A percentile compares a stretch with the other conserved stretches of the same genome.
These are phyloP conservation scores for Macquaria ambigua DNA, from an alignment of 2,113 vertebrate species.

Conservation along the genomic window DNA sequence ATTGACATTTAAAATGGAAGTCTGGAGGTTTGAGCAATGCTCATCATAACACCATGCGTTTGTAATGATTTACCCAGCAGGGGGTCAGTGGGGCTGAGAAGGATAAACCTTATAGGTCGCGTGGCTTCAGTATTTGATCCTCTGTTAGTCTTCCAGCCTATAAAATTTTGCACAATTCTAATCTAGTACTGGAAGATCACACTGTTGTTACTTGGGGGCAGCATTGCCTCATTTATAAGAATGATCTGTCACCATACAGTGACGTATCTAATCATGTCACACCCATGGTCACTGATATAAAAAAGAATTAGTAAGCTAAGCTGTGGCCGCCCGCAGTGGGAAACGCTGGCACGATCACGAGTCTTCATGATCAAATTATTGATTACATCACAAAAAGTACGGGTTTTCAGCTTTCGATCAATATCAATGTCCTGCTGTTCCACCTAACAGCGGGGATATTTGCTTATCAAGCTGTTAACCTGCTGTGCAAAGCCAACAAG, in stretches of 20 bases:
- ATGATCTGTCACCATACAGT: neutral
- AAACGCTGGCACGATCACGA: neutral
- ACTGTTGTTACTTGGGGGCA: neutral
- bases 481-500: constrained; percentile 24
- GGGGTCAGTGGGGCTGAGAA: neutral
- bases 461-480: constrained; percentile 26
- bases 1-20: no score
- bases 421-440: neutral
- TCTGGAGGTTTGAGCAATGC: neutral
- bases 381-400: neutral
- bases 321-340: neutral
- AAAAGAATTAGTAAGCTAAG: neutral
- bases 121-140: constrained; percentile 12
- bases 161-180: neutral
- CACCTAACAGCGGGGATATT: neutral
- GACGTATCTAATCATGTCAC: neutral
- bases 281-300: neutral
- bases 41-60: neutral
- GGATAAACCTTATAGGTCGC: neutral
- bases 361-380: neutral
- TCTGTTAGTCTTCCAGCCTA: neutral
- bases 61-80: neutral
- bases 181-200: neutral
- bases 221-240: neutral
- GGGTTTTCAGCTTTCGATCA: neutral